Conservation (phyloP, 2,888 invertebrate species). For the Andrena haemorrhoa region DNA sequence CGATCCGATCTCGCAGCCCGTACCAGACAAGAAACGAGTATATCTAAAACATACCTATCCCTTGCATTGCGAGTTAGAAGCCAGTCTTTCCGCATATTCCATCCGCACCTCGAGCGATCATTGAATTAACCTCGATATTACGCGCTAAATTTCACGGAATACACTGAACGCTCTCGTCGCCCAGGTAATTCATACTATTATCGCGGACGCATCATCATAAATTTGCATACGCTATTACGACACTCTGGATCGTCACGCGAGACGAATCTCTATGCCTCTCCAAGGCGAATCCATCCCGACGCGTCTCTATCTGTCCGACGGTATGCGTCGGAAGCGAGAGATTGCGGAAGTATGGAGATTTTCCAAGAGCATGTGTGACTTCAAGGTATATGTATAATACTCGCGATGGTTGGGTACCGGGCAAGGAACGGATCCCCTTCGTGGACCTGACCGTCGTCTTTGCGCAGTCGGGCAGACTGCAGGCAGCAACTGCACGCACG, state of each 20-base stretch:
- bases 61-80: background rate
- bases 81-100: conserved; percentile 2
- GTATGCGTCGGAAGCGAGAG: background rate
- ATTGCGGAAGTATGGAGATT: background rate
- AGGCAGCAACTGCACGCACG: conserved; percentile 44
- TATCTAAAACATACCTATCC: conserved; percentile 27
- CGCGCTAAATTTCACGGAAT: conserved; percentile 58
- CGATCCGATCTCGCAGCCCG: too few relatives aligned
- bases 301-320: conserved; percentile 6
- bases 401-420: too few relatives aligned
- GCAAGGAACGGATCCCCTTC: background rate
- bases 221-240: conserved; percentile 79
- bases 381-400: too few relatives aligned
- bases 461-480: background rate
- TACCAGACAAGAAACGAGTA: background rate
- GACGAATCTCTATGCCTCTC: conserved; percentile 53
- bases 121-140: conserved; percentile 51
- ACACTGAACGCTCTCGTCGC: conserved; percentile 39
- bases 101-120: conserved; percentile 30
- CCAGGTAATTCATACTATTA: conserved; percentile 46
- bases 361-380: background rate
- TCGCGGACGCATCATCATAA: conserved; percentile 77
- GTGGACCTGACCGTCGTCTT: background rate
- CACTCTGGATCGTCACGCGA: conserved; percentile 70
- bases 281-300: conserved; percentile 23